phyloP scores from a whole-genome alignment of 2,113 vertebrate species.

The Coreoperca whiteheadi region DNA sequence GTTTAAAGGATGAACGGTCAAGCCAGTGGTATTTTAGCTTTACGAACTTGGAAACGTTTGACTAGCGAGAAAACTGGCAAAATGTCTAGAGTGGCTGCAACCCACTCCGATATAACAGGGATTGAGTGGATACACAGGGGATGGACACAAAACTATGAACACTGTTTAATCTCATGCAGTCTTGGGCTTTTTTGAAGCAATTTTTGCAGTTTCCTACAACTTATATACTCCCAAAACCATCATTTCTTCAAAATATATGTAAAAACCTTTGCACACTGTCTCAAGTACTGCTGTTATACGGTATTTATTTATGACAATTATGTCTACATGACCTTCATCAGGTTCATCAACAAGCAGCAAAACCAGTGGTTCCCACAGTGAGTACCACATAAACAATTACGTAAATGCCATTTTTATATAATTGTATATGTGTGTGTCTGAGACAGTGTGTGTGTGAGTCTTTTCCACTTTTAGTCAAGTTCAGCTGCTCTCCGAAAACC shows the following conservation, averaged over 20 bases:
- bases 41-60: background rate
- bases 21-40: background rate
- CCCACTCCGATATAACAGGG: background rate
- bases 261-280: no score
- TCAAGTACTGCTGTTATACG: background rate
- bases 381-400: no score
- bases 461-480: no score
- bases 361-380: background rate
- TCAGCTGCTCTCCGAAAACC: background rate
- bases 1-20: background rate
- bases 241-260: no score
- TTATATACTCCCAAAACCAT: background rate
- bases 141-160: background rate
- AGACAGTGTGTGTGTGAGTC: no score
- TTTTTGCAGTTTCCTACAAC: background rate
- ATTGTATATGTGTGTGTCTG: no score
- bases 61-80: background rate
- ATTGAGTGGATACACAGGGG: background rate
- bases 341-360: background rate
- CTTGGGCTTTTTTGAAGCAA: background rate
- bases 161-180: background rate
- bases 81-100: background rate
- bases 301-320: background rate
- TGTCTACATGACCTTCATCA: background rate
- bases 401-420: no score